Evolutionary conservation across 1,140 invertebrate species (phyloP).

Genomic region (Phymastichus coffea): DNA sequence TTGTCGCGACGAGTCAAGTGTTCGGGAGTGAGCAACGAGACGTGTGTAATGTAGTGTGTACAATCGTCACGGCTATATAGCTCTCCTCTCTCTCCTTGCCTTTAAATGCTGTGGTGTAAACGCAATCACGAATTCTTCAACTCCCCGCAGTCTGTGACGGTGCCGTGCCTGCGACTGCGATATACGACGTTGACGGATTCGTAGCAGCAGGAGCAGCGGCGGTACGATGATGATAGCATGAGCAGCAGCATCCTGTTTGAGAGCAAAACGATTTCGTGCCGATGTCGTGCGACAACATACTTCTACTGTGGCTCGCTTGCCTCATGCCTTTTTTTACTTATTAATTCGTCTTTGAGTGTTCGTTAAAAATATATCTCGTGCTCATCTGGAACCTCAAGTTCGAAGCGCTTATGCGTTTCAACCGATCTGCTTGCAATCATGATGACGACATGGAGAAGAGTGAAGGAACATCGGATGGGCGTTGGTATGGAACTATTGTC

Average conservation of each 20-base stretch:
- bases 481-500: slow-evolving; percentile 33
- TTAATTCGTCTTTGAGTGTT: neutral
- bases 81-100: neutral
- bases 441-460: slow-evolving; percentile 38
- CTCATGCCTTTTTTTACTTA: too few species aligned
- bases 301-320: too few species aligned
- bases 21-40: too few species aligned
- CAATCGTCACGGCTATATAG: neutral
- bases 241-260: neutral
- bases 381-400: too few species aligned
- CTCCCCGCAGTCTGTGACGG: neutral
- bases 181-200: neutral
- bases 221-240: slow-evolving; percentile 15
- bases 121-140: neutral
- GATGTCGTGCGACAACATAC: neutral
- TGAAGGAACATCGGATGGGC: slow-evolving; percentile 38
- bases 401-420: slow-evolving; percentile 18
- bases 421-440: slow-evolving; percentile 22
- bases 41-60: too few species aligned
- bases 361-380: neutral
- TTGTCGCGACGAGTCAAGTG: too few species aligned
- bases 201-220: neutral
- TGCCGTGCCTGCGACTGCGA: neutral
- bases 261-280: neutral
- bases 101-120: slow-evolving; percentile 14